Base-by-base conservation (phyloP, 2,113 vertebrate species). In the Centropus bengalensis region DNA sequence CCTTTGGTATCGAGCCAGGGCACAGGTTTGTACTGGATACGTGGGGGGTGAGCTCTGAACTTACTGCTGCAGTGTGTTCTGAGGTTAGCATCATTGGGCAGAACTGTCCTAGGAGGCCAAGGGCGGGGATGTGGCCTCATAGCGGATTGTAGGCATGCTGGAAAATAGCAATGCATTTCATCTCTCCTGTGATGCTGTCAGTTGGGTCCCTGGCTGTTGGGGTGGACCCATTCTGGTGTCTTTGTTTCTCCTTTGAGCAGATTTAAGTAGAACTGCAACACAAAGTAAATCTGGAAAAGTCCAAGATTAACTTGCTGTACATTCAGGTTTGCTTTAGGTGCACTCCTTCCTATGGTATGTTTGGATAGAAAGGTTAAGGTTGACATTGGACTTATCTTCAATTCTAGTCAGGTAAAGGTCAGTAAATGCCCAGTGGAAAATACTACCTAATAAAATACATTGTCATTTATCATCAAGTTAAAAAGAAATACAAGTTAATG, bases 331-430 rank as follows among this genome's bases (percentile, higher is more conserved):
- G 74, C 51, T 91, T 52, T 26, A 71, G 4, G 0, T 56, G 56
- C 63, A 30, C 92, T 62, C 32, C 19, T 79, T 70, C 42, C 54
- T 54, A 2, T 49, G 60, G 14, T 51, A 9, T 22, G 55, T 76
- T 88, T 69, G 52, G 44, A 63, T 24, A 60, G 69, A 95, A 96
- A 96, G 90, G 88, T 91, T 91, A 91, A 86, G 94, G 96, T 60
- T 93, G 84, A 75, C 75, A 38, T 19, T 74, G 73, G 73, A 38
- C 44, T 96, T 95, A 32, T 91, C 60, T 84, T 96, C 84, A 69
- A 33, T 60, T 86, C 45, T 49, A 26, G 62, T 88, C 86, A 77
- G 58, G 33, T 56, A 83, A 93, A 95, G 89, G 89, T 96, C 94
- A 91, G 78, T 42, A 89, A 86, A 69, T 51, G 62, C 83, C 75